Conservation (phyloP, 2,888 invertebrate species). For the Pristionchus maxplancki region DNA sequence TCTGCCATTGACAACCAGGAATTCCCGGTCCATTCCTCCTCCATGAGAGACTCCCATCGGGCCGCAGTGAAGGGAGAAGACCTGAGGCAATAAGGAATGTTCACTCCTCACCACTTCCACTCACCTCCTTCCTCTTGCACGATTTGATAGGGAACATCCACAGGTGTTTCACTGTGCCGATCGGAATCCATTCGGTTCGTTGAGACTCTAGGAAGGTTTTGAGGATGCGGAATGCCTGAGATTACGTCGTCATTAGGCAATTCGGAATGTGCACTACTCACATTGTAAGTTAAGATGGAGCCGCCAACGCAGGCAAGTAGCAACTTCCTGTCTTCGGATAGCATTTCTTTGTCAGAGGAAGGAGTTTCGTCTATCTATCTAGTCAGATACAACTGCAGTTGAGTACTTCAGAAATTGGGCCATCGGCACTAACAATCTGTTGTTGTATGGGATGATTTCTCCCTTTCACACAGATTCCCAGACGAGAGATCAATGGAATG, state of each 20-base stretch:
- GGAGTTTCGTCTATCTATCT: no score
- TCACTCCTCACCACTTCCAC: neutral
- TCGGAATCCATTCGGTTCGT: slow-evolving; percentile 58
- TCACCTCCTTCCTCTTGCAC: slow-evolving; percentile 68
- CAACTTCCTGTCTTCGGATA: neutral
- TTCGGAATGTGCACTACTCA: neutral
- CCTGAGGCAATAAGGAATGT: slow-evolving; percentile 56
- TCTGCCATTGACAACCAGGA: slow-evolving; percentile 64
- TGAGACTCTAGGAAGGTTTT: neutral
- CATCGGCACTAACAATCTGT: no score
- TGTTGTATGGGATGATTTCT: no score
- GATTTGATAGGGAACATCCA: slow-evolving; percentile 70
- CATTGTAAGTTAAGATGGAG: neutral
- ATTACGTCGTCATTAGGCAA: neutral
- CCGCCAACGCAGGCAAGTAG: neutral
- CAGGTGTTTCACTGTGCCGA: slow-evolving; percentile 62
- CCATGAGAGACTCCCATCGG: slow-evolving; percentile 61
- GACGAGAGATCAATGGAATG: neutral
- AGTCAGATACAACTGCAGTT: no score
- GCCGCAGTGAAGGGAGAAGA: slow-evolving; percentile 65
- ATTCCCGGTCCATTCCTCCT: slow-evolving; percentile 64
- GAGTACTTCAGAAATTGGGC: no score
- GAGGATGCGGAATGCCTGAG: neutral
- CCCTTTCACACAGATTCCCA: neutral
- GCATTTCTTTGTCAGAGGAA: neutral